phyloP scores from a whole-genome alignment of 64 coral and sea anemone species.

The Montipora foliosa region DNA sequence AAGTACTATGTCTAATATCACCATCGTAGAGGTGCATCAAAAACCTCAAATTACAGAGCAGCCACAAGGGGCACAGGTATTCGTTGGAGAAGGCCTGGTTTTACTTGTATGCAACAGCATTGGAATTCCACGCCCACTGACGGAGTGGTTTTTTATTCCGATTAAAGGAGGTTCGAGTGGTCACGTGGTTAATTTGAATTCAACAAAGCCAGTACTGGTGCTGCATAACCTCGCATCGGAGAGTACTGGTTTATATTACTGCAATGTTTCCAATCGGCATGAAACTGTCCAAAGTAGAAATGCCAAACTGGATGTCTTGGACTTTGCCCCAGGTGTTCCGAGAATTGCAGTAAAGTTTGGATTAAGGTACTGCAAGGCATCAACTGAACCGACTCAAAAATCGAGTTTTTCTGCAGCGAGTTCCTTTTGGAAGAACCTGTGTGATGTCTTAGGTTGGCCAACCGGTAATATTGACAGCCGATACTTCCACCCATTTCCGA shows the following conservation, averaged over 20 bases:
- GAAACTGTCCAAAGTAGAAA: not conserved
- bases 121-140: not conserved
- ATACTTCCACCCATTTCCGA: not conserved
- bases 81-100: not conserved
- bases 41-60: conserved; percentile 26
- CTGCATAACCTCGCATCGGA: not conserved
- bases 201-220: not conserved
- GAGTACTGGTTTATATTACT: conserved; percentile 18
- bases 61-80: not conserved
- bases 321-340: not conserved
- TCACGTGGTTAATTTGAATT: not conserved
- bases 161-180: not conserved
- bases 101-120: conserved; percentile 6
- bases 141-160: conserved; percentile 41
- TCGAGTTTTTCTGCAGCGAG: not conserved
- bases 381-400: not conserved
- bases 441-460: not conserved
- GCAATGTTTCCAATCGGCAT: conserved; percentile 18
- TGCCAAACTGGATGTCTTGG: conserved; percentile 9
- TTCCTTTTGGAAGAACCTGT: not conserved
- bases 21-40: conserved; percentile 46
- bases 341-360: not conserved
- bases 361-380: not conserved
- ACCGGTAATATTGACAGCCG: not conserved
- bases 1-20: conserved; percentile 45